Base-by-base conservation (phyloP, 2,888 invertebrate genomes). In the Amphipoea lucens region DNA sequence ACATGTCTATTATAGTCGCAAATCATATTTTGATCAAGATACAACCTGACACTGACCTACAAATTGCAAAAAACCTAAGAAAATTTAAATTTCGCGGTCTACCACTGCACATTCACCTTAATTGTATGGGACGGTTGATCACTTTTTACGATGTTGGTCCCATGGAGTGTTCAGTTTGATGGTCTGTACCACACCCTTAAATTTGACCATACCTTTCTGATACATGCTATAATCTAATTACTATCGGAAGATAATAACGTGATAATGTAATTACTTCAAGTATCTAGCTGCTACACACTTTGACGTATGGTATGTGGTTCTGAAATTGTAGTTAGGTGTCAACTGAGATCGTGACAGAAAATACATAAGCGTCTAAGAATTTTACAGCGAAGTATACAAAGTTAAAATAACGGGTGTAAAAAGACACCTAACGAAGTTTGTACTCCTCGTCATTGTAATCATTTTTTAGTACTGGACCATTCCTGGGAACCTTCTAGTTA, bases 221-320 rank as follows among this genome's bases (percentile, higher is more conserved):
- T 14, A 36, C 23, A 23, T 54, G 2, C 9, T 57, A 9, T 70
- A 48, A 48, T 23, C 57, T 36, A n/a, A 60, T 60, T 42, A 48
- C 80, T 51, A 66, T 51, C 23, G 29, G 40, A 40, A 73, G 57
- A 48, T 76, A 29, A 29, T 29, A 57, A 71, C 72, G 29, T 65
- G 36, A 79, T 40, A 23, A 23, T 29, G 5, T 29, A 57, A 45
- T 42, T 40, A 67, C 1, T 36, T 11, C 17, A 23, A 48, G 20
- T 20, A 17, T 29, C 42, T 74, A 57, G 42, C 29, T 70, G 54
- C 5, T 20, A n/a, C 11, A 40, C 9, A 70, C 9, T 42, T 71
- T 17, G 45, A 23, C 4, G 29, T 20, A 57, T 54, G 14, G 6
- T 57, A 23, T 11, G 36, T 60, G 4, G 1, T 66, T 20, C 36